phyloP scores from a whole-genome alignment of 2,113 vertebrate species.

The Sitta europaea region DNA sequence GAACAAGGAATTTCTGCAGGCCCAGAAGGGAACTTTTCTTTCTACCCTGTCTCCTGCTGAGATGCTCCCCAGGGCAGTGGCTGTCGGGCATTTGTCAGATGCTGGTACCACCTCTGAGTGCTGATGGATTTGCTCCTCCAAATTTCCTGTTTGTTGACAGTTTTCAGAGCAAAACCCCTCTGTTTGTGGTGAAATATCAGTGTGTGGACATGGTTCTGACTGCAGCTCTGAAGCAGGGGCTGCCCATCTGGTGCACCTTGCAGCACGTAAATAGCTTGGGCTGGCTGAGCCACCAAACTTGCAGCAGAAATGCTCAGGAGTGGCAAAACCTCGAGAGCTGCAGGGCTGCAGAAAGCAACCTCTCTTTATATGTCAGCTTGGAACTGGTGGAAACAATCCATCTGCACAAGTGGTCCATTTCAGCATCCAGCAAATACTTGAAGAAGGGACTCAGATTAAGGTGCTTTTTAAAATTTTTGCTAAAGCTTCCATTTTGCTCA shows the following conservation, averaged over 20 bases:
- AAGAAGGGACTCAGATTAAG: background rate
- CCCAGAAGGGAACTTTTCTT: background rate
- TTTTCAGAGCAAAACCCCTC: background rate
- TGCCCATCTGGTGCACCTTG: background rate
- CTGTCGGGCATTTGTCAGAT: background rate
- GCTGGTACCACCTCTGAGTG: background rate
- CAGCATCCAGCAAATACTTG: background rate
- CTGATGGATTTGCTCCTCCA: background rate
- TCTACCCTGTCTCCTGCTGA: background rate
- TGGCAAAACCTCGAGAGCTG: background rate
- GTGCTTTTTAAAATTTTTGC: rapidly evolving
- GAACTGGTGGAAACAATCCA: background rate
- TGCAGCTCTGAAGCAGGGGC: background rate
- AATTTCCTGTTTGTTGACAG: background rate
- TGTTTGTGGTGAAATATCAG: background rate
- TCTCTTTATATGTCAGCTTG: background rate
- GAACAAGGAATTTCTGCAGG: background rate
- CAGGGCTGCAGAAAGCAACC: background rate
- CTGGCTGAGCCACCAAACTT: background rate
- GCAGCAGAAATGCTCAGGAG: background rate
- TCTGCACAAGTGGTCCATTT: background rate
- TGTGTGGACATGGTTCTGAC: background rate
- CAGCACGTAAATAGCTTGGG: background rate
- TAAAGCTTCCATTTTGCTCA: background rate
- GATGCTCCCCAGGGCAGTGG: background rate